phyloP scores from a whole-genome alignment of 53 echinoderm and acorn worm species.

The Astropecten irregularis region DNA sequence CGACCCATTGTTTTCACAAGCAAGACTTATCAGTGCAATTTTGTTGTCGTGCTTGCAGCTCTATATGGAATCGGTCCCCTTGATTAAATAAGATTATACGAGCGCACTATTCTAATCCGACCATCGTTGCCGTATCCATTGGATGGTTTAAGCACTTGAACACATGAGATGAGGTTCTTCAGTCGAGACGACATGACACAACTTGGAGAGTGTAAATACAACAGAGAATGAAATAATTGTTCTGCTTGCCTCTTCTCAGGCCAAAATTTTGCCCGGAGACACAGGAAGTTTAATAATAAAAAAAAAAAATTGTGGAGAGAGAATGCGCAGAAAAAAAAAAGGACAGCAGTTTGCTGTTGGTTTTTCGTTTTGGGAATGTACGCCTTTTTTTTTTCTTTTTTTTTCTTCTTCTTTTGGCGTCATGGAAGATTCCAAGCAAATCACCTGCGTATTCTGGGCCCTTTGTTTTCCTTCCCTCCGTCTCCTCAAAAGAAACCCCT shows the following conservation, averaged over 20 bases:
- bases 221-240: background rate
- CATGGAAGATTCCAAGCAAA: slow-evolving; percentile 18
- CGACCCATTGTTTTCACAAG: too few relatives aligned
- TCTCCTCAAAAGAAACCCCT: slow-evolving; percentile 45
- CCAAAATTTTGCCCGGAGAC: background rate
- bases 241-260: background rate
- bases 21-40: too few relatives aligned
- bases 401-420: too few relatives aligned
- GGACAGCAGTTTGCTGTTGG: background rate
- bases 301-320: background rate
- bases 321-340: background rate
- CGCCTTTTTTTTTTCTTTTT: too few relatives aligned
- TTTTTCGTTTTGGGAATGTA: background rate
- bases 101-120: too few relatives aligned
- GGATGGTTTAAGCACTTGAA: too few relatives aligned
- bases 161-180: too few relatives aligned
- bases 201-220: background rate
- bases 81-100: too few relatives aligned
- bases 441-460: slow-evolving; percentile 48
- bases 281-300: slow-evolving; percentile 13
- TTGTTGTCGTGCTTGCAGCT: too few relatives aligned
- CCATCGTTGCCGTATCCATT: too few relatives aligned
- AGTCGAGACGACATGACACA: background rate
- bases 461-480: slow-evolving; percentile 50
- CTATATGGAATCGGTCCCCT: too few relatives aligned